phyloP scores from a whole-genome alignment of 2,888 invertebrate species.

The Meliscaeva auricollis region DNA sequence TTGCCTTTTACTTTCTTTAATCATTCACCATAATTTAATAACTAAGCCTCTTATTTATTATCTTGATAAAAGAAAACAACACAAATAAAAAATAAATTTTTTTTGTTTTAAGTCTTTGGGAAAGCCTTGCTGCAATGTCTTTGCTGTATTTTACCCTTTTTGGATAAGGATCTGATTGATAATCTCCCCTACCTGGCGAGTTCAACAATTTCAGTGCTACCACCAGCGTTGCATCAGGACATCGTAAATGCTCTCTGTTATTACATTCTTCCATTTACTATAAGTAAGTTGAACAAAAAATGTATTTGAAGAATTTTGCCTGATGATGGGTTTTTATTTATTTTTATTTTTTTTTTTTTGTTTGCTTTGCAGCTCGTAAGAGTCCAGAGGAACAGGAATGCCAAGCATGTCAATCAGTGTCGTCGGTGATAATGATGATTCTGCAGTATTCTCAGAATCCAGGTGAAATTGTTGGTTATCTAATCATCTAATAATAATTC shows the following conservation, averaged over 20 bases:
- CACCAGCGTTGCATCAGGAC: slow-evolving; percentile 95
- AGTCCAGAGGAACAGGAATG: slow-evolving; percentile 90
- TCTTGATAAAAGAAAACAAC: not conserved
- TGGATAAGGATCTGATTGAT: slow-evolving; percentile 98
- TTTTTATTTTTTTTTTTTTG: slow-evolving; percentile 7
- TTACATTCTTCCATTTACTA: slow-evolving; percentile 97
- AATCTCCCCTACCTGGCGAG: slow-evolving; percentile 97
- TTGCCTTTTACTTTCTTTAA: no score
- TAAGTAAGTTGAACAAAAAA: slow-evolving; percentile 88
- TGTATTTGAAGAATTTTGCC: slow-evolving; percentile 24
- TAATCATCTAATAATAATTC: not conserved
- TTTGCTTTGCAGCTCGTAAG: slow-evolving; percentile 88
- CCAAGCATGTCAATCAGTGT: slow-evolving; percentile 93
- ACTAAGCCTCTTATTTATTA: not conserved
- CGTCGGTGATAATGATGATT: slow-evolving; percentile 98
- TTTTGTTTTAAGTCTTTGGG: slow-evolving; percentile 90
- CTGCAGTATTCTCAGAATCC: slow-evolving; percentile 98
- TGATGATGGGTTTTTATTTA: not conserved
- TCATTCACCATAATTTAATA: not conserved
- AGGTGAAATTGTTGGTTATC: slow-evolving; percentile 85
- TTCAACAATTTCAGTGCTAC: slow-evolving; percentile 96
- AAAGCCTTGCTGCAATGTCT: slow-evolving; percentile 96
- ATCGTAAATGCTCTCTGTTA: slow-evolving; percentile 97
- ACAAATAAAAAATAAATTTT: not conserved
- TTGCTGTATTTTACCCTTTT: slow-evolving; percentile 96